Conservation (phyloP, 2,797 vertebrate genomes). For the Amniataba percoides region DNA sequence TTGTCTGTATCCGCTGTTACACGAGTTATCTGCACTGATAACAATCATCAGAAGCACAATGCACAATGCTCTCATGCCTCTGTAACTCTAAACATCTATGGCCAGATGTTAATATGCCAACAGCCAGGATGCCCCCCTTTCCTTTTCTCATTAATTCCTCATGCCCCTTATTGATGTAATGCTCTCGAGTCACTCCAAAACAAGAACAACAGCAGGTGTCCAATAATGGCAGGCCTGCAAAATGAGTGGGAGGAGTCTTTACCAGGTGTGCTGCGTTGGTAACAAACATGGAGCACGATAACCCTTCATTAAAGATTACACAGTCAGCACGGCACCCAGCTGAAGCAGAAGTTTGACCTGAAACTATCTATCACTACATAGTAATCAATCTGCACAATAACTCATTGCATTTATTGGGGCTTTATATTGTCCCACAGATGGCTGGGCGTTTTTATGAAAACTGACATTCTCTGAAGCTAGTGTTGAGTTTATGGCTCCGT, state of each 20-base stretch:
- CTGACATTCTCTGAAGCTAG: slow-evolving; percentile 56
- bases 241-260: slow-evolving; percentile 61
- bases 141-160: slow-evolving; percentile 80
- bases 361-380: slow-evolving; percentile 50
- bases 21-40: slow-evolving; percentile 68
- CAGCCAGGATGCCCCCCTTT: slow-evolving; percentile 71
- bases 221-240: slow-evolving; percentile 77
- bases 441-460: slow-evolving; percentile 55
- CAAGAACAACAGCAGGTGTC: slow-evolving; percentile 81
- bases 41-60: slow-evolving; percentile 78
- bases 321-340: slow-evolving; percentile 66
- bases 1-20: slow-evolving; percentile 51
- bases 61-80: slow-evolving; percentile 69
- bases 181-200: slow-evolving; percentile 78
- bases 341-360: slow-evolving; percentile 60
- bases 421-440: slow-evolving; percentile 58
- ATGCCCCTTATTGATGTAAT: slow-evolving; percentile 75
- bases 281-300: slow-evolving; percentile 73
- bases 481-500: slow-evolving; percentile 52
- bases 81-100: slow-evolving; percentile 64
- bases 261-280: slow-evolving; percentile 85
- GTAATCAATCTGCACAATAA: slow-evolving; percentile 70
- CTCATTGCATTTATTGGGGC: slow-evolving; percentile 68
- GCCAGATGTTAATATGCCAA: slow-evolving; percentile 80
- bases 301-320: slow-evolving; percentile 86